Conservation (phyloP, 2,113 vertebrate genomes). For the Caranx melampygus region DNA sequence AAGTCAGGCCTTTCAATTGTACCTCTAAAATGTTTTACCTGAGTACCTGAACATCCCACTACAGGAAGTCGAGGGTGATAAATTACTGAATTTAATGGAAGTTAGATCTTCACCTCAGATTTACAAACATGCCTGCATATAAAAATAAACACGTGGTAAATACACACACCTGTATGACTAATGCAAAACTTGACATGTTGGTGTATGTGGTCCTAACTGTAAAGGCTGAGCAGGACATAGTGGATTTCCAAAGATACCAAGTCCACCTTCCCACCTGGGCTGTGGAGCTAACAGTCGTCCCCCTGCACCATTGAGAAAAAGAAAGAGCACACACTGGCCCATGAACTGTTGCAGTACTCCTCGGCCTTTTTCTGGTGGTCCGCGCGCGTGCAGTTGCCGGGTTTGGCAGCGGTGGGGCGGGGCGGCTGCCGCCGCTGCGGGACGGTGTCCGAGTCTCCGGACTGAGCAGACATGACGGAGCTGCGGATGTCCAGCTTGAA, state of each 20-base stretch:
- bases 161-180: too few species aligned
- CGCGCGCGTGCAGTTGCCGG: constrained; percentile 62
- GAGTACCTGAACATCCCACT: background rate
- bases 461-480: background rate
- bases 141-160: too few species aligned
- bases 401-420: background rate
- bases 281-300: constrained; percentile 80
- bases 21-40: background rate
- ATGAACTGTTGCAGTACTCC: constrained; percentile 86
- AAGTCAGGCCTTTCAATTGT: background rate
- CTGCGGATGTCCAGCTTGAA: constrained; percentile 77
- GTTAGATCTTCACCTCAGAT: constrained; percentile 2
- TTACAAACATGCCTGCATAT: background rate
- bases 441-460: background rate
- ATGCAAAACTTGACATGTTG: background rate
- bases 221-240: too few species aligned
- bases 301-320: constrained; percentile 87
- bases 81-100: constrained; percentile 6
- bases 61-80: background rate
- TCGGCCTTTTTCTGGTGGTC: constrained; percentile 81
- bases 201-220: background rate
- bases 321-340: constrained; percentile 86
- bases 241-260: background rate
- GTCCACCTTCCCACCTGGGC: background rate
- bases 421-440: fast-evolving